A percentile compares a stretch with the other conserved stretches of the same genome.
These are phyloP conservation scores for Nomada goodeniana DNA, from an alignment of 2,888 invertebrate genomes.

Conservation along the genomic window DNA sequence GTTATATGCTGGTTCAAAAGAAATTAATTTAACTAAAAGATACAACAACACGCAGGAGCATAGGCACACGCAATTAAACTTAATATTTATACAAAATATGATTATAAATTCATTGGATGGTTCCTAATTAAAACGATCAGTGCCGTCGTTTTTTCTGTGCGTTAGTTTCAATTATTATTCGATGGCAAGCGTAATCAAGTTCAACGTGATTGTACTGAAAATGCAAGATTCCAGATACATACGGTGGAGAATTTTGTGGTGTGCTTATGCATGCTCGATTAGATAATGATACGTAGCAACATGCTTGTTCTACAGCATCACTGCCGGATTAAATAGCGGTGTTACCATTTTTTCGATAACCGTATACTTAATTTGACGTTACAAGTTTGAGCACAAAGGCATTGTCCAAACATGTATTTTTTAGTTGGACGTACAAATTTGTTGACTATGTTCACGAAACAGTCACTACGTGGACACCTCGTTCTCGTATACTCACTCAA, in stretches of 20 bases:
- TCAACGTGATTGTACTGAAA: slow-evolving; percentile 43
- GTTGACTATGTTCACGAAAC: slow-evolving; percentile 66
- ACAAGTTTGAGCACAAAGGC: slow-evolving; percentile 44
- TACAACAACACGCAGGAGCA: slow-evolving; percentile 21
- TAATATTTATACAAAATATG: neutral
- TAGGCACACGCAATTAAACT: slow-evolving; percentile 26
- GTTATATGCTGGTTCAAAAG: slow-evolving; percentile 13
- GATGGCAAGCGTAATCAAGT: slow-evolving; percentile 25
- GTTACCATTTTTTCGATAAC: slow-evolving; percentile 48
- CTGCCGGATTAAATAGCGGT: slow-evolving; percentile 69
- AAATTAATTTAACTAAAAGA: slow-evolving; percentile 3
- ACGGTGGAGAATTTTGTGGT: slow-evolving; percentile 44
- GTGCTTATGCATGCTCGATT: slow-evolving; percentile 58
- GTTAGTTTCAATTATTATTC: slow-evolving; percentile 1
- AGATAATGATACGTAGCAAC: slow-evolving; percentile 52
- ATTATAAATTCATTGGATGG: neutral
- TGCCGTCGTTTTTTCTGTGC: neutral
- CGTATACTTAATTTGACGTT: slow-evolving; percentile 52
- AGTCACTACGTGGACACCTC: slow-evolving; percentile 75
- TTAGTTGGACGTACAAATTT: slow-evolving; percentile 70
- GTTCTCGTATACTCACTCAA: slow-evolving; percentile 64
- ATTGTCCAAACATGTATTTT: slow-evolving; percentile 56
- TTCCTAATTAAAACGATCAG: slow-evolving; percentile 7
- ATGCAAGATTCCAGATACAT: slow-evolving; percentile 37
- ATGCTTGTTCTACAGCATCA: slow-evolving; percentile 67